Conservation (phyloP, 2,888 invertebrate species). For the Tiliacea aurago region DNA sequence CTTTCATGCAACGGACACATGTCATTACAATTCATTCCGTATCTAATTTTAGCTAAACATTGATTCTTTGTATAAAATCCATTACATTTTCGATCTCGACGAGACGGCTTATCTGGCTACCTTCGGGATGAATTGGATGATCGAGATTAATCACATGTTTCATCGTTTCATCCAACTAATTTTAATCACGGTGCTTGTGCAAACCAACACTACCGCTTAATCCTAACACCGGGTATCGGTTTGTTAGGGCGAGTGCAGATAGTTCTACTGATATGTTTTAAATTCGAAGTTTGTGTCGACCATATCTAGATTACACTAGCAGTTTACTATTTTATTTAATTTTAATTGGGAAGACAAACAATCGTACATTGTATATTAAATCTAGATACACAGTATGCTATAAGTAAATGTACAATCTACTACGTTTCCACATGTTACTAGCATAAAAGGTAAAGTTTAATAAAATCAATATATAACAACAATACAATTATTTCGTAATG, state of each 20-base stretch:
- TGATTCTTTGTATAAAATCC: conserved; percentile 28
- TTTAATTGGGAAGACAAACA: no score
- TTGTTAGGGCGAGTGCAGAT: conserved; percentile 27
- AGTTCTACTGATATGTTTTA: background rate
- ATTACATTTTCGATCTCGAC: conserved; percentile 25
- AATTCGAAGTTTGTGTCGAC: background rate
- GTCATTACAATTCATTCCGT: conserved; percentile 26
- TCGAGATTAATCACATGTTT: conserved; percentile 46
- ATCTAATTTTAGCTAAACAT: conserved; percentile 14
- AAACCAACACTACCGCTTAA: conserved; percentile 51
- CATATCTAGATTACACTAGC: background rate
- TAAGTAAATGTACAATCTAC: no score
- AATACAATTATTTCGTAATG: no score
- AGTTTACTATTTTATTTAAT: no score
- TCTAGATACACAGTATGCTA: no score
- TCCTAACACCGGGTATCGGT: conserved; percentile 43
- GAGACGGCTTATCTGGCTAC: conserved; percentile 6
- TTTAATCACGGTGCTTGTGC: conserved; percentile 58
- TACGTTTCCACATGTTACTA: no score
- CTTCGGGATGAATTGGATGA: conserved; percentile 25
- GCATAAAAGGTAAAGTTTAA: no score
- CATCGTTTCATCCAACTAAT: conserved; percentile 57
- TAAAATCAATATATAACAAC: no score
- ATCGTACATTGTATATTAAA: no score
- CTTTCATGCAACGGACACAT: conserved; percentile 5